These are phyloP conservation scores for Oxyteleia sp. DNA, from an alignment of 2,888 invertebrate genomes.

Conservation along the genomic window DNA sequence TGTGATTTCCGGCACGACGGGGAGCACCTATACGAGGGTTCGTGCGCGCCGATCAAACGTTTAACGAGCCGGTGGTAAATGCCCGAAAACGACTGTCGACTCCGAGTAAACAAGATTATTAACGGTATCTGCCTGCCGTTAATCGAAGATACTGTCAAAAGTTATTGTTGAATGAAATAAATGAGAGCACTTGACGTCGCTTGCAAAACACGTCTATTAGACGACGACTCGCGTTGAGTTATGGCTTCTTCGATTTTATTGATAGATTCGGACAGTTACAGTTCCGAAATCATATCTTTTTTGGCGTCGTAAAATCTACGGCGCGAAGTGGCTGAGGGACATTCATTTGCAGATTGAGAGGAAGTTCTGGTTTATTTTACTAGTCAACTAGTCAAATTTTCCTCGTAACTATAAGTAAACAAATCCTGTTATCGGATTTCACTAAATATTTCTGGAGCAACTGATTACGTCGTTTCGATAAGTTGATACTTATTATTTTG, in stretches of 20 bases:
- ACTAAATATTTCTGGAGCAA: no score
- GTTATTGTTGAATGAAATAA: slow-evolving; percentile 50
- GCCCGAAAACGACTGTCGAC: slow-evolving; percentile 70
- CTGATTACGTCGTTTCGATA: no score
- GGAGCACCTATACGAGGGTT: slow-evolving; percentile 64
- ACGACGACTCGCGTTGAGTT: neutral
- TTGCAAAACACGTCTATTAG: slow-evolving; percentile 18
- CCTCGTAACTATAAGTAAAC: no score
- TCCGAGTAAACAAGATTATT: slow-evolving; percentile 68
- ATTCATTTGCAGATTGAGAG: no score
- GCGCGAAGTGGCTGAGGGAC: no score
- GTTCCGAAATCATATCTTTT: neutral
- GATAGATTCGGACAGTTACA: neutral
- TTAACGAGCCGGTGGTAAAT: slow-evolving; percentile 69
- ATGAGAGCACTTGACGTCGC: slow-evolving; percentile 24
- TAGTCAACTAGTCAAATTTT: no score
- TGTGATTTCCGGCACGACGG: slow-evolving; percentile 76
- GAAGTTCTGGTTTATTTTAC: no score
- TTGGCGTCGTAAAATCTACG: neutral
- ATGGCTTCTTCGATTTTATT: neutral
- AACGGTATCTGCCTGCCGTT: slow-evolving; percentile 65
- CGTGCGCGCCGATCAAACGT: slow-evolving; percentile 61
- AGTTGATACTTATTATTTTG: no score
- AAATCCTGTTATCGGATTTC: no score
- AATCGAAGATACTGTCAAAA: slow-evolving; percentile 58